Conservation (phyloP, 2,888 invertebrate species). For the Leucoma salicis region DNA sequence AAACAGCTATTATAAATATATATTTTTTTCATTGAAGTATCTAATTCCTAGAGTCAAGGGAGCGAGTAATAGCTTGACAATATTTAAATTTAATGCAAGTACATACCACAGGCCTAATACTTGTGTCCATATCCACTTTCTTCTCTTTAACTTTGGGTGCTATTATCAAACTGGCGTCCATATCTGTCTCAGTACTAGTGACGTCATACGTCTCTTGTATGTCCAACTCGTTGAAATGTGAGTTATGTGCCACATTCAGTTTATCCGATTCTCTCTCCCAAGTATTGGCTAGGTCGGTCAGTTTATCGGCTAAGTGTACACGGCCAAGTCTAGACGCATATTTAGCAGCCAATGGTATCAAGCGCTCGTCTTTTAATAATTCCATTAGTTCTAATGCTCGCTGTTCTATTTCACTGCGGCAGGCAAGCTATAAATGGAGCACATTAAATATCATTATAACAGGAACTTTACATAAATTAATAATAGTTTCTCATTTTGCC, state of each 20-base stretch:
- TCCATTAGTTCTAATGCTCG: conserved; percentile 94
- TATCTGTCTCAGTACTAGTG: conserved; percentile 53
- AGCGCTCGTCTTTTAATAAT: conserved; percentile 88
- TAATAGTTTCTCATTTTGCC: too few relatives aligned
- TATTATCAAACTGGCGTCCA: conserved; percentile 70
- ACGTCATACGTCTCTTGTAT: conserved; percentile 69
- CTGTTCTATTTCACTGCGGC: conserved; percentile 91
- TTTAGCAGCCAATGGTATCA: conserved; percentile 92
- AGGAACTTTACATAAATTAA: too few relatives aligned
- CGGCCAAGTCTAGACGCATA: conserved; percentile 91
- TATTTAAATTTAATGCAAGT: too few relatives aligned
- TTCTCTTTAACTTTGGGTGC: conserved; percentile 63
- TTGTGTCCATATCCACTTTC: conserved; percentile 52
- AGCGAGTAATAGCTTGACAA: too few relatives aligned
- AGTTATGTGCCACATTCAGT: conserved; percentile 53
- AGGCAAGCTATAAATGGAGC: conserved; percentile 85
- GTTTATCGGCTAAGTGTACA: conserved; percentile 89
- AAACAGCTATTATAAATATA: too few relatives aligned
- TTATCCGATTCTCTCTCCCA: conserved; percentile 61
- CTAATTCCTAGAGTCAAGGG: too few relatives aligned
- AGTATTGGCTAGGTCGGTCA: conserved; percentile 82
- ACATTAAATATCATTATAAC: too few relatives aligned
- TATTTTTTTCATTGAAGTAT: too few relatives aligned
- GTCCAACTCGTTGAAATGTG: conserved; percentile 62
- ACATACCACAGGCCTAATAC: conserved; percentile 72